Evolutionary conservation across 2,797 vertebrate genomes (phyloP), one percentile per base, ranked within the genome.

Genomic region (Enteromius thamalakanensis): DNA sequence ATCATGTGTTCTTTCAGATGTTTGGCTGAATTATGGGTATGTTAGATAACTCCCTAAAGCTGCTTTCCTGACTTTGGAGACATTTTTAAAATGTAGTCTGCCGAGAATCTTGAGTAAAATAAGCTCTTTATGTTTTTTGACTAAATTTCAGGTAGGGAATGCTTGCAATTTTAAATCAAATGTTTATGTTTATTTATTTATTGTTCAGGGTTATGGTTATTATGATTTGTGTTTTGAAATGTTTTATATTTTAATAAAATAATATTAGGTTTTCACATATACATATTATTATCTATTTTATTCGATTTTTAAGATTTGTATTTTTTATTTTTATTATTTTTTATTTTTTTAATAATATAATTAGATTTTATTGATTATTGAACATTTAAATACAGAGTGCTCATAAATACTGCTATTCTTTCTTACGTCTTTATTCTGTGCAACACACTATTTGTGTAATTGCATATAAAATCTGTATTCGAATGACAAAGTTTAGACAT

Each of bases 21-120:
- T 75, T 75, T 75, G 72, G 51, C 49, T 23, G 51, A 58, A 55
- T 58, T 76, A 23, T 76, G 72, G 58, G 21, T n/a, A 15, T 40
- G 34, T 23, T 40, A 15, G 12, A 58, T 75, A 40, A 40, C 32
- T 75, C 51, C 29, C 32, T 58, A 23, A 58, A 55, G 32, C 21
- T 75, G 19, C 21, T 55, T 23, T 65, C 15, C 15, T 34, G 29
- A 34, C 17, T 37, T 67, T 37, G 19, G 32, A 26, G 26, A 67
- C 2, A 3, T 3, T 21, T 37, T 76, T 40, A 15, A 53, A 75
- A 40, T 40, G 6, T 29, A 7, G 72, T 55, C 32, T 75, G 72
- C 11, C 32, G 37, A 58, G 15, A 37, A 75, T 37, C 11, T 55
- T 37, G 1, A 32, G 26, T 32, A 51, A 74, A 29, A 34, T 51